phyloP scores from a whole-genome alignment of 2,113 vertebrate genomes.

The Erythrocercus mccallii region DNA sequence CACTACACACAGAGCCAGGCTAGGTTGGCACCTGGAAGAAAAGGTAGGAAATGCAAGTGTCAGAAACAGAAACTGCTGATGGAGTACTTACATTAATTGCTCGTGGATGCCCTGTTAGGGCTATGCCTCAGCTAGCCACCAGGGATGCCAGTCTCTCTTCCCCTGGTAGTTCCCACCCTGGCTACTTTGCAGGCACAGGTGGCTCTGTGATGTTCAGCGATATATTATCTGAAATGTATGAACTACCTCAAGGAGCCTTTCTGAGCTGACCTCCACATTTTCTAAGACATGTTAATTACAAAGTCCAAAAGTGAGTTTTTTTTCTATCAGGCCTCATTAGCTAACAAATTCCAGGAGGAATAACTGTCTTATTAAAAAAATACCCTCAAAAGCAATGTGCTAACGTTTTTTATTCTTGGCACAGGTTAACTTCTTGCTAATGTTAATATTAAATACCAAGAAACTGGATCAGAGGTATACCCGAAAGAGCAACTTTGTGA shows the following conservation, averaged over 20 bases:
- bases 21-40: background rate
- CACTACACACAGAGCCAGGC: background rate
- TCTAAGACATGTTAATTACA: background rate
- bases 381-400: background rate
- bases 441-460: constrained; percentile 13
- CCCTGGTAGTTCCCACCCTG: background rate
- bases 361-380: constrained; percentile 20
- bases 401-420: background rate
- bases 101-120: background rate
- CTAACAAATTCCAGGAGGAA: constrained; percentile 23
- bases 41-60: background rate
- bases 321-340: constrained; percentile 4
- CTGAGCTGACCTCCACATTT: background rate
- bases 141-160: background rate
- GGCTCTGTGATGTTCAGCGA: background rate
- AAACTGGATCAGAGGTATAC: background rate
- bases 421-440: background rate
- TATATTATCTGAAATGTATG: background rate
- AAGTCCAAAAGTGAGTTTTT: constrained; percentile 19
- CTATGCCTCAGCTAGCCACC: background rate
- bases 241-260: background rate
- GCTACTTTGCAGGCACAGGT: background rate
- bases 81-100: background rate
- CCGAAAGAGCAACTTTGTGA: background rate
- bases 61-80: background rate